Conservation (phyloP, 2,113 vertebrate genomes). For the Sclerurus mexicanus region DNA sequence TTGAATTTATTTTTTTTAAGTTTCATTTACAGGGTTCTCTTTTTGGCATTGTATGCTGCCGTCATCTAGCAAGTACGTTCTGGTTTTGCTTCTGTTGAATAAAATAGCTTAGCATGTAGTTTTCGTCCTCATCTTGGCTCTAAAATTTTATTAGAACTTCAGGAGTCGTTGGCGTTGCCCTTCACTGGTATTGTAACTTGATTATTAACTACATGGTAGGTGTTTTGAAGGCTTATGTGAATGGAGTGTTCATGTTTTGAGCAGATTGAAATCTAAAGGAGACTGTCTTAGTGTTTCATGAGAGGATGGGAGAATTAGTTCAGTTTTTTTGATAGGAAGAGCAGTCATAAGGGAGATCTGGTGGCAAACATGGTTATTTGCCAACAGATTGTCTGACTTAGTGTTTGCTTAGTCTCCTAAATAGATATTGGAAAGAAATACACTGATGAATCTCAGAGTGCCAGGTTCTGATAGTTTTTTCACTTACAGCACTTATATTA, state of each 20-base stretch:
- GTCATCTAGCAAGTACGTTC: not conserved
- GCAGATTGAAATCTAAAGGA: not conserved
- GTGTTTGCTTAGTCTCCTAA: not conserved
- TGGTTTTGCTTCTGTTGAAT: not conserved
- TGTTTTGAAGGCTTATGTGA: not conserved
- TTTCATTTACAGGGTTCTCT: not conserved
- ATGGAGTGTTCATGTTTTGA: not conserved
- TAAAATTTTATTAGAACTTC: not conserved
- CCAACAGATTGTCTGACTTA: not conserved
- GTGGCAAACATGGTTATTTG: not conserved
- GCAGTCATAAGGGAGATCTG: not conserved
- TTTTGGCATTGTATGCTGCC: not conserved
- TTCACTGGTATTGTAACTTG: not conserved
- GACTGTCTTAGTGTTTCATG: not conserved
- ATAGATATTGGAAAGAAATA: not conserved
- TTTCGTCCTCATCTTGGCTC: not conserved
- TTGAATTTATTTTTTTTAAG: not conserved
- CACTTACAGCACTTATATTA: not conserved
- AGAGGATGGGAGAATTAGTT: not conserved
- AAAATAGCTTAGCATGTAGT: not conserved
- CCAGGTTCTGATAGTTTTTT: not conserved
- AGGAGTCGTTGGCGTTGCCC: not conserved
- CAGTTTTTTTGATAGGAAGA: not conserved
- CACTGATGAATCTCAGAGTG: not conserved
- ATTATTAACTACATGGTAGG: not conserved